Base-by-base conservation (phyloP, 2,888 invertebrate species). In the Eupithecia centaureata region DNA sequence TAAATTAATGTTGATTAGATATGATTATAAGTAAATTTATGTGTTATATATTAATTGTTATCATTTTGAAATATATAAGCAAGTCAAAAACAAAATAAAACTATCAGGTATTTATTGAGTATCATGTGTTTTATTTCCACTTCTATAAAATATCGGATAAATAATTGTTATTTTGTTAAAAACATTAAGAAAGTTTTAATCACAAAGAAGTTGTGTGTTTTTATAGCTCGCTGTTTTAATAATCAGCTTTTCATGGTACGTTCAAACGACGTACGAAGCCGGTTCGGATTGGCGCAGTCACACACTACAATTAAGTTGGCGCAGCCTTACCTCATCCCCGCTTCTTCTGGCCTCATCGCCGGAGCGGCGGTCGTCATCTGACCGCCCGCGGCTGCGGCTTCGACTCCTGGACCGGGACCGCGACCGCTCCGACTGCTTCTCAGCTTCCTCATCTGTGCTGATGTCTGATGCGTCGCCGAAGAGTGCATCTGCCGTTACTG, bases 381-480 rank as follows among this genome's bases (percentile, higher is more conserved):
- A 91, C 5, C 57, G 57, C 18, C 57, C 57, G 13, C 91, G 86
- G 0, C 88, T 76, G 54, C 75, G 84, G 79, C 88, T 88, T 7
- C 87, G 81, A 38, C 84, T 82, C 4, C 73, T 68, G 30, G 78
- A 82, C 51, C 78, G 68, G 1, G 79, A 82, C 2, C 80, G 78
- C 5, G 83, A 82, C 27, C 80, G 73, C 30, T 59, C 54, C 7
- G 81, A 83, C 15, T 81, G 87, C 77, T 90, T 91, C 67, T 82
- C 84, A 4, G 80, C 86, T 68, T 97, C 97, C 77, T 97, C 97
- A 75, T 98, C 98, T 8, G 97, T 96, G 83, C 97, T 98, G 57
- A 98, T 98, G 85, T 98, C 98, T 71, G 98, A 96, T 18, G 98
- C 98, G 90, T 98, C 98, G 13, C 98, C 98, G 88, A 98, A 98